Evolutionary conservation across 2,888 invertebrate species (phyloP), one percentile per base, ranked within the genome.

Genomic region (Choreutis nemorana): DNA sequence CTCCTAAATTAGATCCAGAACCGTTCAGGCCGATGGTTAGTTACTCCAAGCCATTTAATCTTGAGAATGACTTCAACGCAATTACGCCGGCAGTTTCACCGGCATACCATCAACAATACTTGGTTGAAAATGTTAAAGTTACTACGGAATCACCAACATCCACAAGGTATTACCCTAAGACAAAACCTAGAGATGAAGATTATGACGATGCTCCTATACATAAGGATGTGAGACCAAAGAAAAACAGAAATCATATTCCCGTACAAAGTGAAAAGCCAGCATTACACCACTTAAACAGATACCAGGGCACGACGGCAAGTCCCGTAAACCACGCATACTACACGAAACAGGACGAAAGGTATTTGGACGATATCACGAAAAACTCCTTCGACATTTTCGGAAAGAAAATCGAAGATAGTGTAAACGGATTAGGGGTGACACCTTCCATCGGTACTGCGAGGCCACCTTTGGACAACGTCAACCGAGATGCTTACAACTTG

Each of bases 331-430:
- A 86, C 44, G 80, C 82, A 18, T 86, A 85, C 56, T 86, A 87
- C 60, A 86, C 87, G 8, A 84, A 85, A 51, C 87, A 87, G 37
- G 81, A 83, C 51, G 81, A 87, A 47, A 81, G 82, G 31, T 81
- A 84, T 37, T 72, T 88, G 35, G 88, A 89, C 45, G 88, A 89
- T 45, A 87, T 86, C 31, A 88, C 89, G 3, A 86, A 85, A 52
- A 87, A 87, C 46, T 88, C 87, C 31, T 89, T 88, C 48, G 87
- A 87, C 14, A 82, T 86, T 41, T 89, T 89, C 50, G 90, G 87
- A 2, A 86, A 85, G 59, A 90, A 87, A 58, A 56, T 87, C 30
- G 81, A 66, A 49, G 71, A 67, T 45, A 79, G 72, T 11, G 46
- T 82, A 1, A 62, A 71, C 46, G 70, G 82, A 42, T 45, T 77